Evolutionary conservation across 2,888 invertebrate genomes (phyloP).

Genomic region (Drosophila testacea): DNA sequence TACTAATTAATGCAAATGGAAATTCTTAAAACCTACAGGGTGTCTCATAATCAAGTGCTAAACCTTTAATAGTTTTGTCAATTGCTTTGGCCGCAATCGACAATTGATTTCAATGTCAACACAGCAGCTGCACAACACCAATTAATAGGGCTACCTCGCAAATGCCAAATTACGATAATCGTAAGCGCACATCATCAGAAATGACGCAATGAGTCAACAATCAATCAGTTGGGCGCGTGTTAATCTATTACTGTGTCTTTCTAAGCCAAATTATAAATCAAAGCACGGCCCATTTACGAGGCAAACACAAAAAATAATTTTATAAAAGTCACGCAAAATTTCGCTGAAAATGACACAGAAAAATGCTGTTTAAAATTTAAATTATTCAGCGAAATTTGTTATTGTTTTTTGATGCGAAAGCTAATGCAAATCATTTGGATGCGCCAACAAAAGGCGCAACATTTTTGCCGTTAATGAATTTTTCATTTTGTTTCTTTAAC

Average conservation of each 20-base stretch:
- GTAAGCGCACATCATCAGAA: slow-evolving; percentile 39
- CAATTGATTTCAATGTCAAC: slow-evolving; percentile 66
- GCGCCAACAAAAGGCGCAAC: slow-evolving; percentile 34
- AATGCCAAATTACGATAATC: slow-evolving; percentile 66
- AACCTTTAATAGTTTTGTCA: not conserved
- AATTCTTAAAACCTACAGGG: too few species aligned
- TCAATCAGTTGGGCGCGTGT: slow-evolving; percentile 47
- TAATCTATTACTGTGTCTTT: slow-evolving; percentile 24
- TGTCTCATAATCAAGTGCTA: not conserved
- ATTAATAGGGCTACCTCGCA: slow-evolving; percentile 64
- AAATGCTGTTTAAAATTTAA: slow-evolving; percentile 13
- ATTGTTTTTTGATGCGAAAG: slow-evolving; percentile 30
- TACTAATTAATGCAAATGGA: too few species aligned
- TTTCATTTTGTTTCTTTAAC: slow-evolving; percentile 23
- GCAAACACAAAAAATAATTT: slow-evolving; percentile 9
- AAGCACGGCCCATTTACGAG: slow-evolving; percentile 23
- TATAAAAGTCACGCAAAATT: slow-evolving; percentile 54
- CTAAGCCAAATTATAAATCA: slow-evolving; percentile 46
- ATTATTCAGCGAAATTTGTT: slow-evolving; percentile 44
- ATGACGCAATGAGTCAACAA: slow-evolving; percentile 48
- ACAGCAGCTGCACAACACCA: slow-evolving; percentile 43
- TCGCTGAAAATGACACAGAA: slow-evolving; percentile 51
- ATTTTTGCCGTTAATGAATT: slow-evolving; percentile 59
- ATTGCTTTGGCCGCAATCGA: slow-evolving; percentile 26
- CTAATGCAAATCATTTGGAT: slow-evolving; percentile 44